Evolutionary conservation across 2,888 invertebrate genomes (phyloP), one percentile per base, ranked within the genome.

Genomic region (Rhamnusium bicolor): DNA sequence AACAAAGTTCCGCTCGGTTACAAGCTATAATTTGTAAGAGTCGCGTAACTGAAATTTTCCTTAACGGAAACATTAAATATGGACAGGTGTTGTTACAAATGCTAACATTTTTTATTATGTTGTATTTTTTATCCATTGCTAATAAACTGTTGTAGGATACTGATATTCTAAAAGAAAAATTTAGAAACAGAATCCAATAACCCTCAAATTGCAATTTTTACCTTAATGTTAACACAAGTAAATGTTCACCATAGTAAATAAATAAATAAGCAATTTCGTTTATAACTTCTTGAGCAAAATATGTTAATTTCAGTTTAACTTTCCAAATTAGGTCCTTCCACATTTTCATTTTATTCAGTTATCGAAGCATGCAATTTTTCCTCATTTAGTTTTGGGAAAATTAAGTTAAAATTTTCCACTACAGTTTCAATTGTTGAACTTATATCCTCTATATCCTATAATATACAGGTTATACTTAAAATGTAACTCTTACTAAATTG

Each of bases 11-110:
- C 0, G 93, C 93, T 54, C 93, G 90, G 79, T 92, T 92, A 82
- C 92, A 92, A 0, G 93, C 91, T 75, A 94, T 84, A 54, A 94
- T 93, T 90, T 95, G 94, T 21, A 96, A 89, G 73, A 96, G 90
- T 85, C 92, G 92, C 0, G 93, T 93, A 61, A 95, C 90, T 3
- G 95, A 93, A 24, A 96, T 90, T 77, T 92, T 92, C 85, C 93
- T 92, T 14, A 93, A 89, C 63, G 94, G 93, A 81, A 93, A 92
- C 49, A 94, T 88, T 63, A 94, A 89, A 69, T 90, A 90, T 0
- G 96, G 94, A 83, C 93, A 95, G 12, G 94, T 93, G 83, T 95
- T 95, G 82, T 93, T 93, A 85, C 94, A 94, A 29, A 94, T 89
- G 79, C 91, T 91, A 78, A 91, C 90, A 74, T 90, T 90, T 0